phyloP scores from a whole-genome alignment of 2,113 vertebrate species.

The Chaetorhynchus papuensis region DNA sequence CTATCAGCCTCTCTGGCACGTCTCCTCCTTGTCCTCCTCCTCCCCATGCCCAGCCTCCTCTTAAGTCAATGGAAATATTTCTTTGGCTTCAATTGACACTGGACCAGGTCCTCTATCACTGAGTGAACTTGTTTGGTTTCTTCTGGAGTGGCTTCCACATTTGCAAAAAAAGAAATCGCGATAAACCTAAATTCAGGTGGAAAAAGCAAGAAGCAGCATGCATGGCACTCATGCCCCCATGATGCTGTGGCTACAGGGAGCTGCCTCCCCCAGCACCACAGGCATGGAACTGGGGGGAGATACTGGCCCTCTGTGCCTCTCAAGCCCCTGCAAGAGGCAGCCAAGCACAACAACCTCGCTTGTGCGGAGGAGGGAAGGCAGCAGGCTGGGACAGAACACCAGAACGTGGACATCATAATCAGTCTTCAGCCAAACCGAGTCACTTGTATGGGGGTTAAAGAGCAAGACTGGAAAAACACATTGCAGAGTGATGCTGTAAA shows the following conservation, averaged over 20 bases:
- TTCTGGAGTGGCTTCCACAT: background rate
- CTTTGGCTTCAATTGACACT: background rate
- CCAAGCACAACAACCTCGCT: background rate
- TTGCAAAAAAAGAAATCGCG: background rate
- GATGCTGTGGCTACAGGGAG: background rate
- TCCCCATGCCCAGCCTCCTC: background rate
- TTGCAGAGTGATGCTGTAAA: background rate
- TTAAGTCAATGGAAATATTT: background rate
- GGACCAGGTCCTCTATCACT: background rate
- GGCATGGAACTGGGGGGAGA: background rate
- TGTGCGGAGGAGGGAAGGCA: background rate
- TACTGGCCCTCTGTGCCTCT: background rate
- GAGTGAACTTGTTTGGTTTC: background rate
- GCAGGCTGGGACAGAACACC: background rate
- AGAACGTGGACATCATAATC: background rate
- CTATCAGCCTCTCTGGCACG: background rate
- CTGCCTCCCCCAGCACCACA: background rate
- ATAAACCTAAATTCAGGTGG: background rate
- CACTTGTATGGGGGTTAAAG: background rate
- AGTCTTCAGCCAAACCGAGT: background rate
- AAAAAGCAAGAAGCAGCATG: background rate
- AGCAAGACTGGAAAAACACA: slow-evolving; percentile 21
- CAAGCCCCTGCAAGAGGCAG: background rate
- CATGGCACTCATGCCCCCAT: rapidly evolving
- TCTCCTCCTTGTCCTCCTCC: background rate